Conservation (phyloP, 2,888 invertebrate genomes). For the Lomographa bimaculata region DNA sequence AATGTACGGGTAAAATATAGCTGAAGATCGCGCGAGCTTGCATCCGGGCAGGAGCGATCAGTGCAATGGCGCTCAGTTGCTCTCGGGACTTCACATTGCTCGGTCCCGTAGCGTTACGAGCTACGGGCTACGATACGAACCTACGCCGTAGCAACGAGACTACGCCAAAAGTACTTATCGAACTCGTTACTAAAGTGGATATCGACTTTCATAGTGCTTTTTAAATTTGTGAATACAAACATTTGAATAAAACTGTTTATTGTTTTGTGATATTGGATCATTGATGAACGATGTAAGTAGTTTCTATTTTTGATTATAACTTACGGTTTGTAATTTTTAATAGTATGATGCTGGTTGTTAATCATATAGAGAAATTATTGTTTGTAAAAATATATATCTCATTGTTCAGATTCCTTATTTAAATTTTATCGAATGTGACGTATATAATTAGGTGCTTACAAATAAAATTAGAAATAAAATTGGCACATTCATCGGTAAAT, state of each 20-base stretch:
- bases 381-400: too few species aligned
- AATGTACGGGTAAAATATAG: too few species aligned
- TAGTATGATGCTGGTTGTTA: not conserved
- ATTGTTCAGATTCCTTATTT: too few species aligned
- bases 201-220: constrained; percentile 23
- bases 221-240: constrained; percentile 29
- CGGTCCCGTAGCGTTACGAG: constrained; percentile 37
- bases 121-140: constrained; percentile 32
- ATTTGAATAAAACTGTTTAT: constrained; percentile 18
- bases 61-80: constrained; percentile 58
- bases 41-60: constrained; percentile 44
- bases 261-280: constrained; percentile 30
- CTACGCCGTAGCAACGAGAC: constrained; percentile 39
- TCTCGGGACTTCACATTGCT: constrained; percentile 49
- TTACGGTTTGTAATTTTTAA: not conserved
- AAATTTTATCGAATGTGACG: too few species aligned
- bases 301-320: constrained; percentile 5
- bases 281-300: constrained; percentile 24
- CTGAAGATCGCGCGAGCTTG: constrained; percentile 29
- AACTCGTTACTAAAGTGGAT: constrained; percentile 38
- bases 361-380: too few species aligned
- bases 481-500: too few species aligned
- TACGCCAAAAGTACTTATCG: constrained; percentile 43
- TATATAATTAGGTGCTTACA: too few species aligned
- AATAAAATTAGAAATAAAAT: too few species aligned